A percentile compares a stretch with the other conserved stretches of the same genome.
Evolutionary conservation across 2,888 invertebrate species (phyloP).

Genomic region (Apamea crenata): DNA sequence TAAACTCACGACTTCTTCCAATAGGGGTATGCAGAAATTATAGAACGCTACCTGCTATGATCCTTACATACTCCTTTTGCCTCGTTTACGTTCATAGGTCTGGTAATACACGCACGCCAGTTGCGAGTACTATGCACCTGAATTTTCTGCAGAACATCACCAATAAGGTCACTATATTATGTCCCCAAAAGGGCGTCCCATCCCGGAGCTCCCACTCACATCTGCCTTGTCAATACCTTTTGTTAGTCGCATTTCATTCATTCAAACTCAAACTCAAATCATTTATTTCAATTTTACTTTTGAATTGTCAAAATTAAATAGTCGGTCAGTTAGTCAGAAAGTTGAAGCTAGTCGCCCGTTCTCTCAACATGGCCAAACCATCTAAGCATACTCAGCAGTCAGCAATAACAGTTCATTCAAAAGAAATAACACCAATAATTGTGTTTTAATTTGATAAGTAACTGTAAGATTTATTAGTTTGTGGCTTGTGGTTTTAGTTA

Average conservation of each 20-base stretch:
- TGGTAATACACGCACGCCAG: no score
- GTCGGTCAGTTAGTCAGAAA: no score
- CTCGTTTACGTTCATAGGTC: background rate
- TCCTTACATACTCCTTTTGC: background rate
- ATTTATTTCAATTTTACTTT: no score
- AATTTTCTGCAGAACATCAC: background rate
- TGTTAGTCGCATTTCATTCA: background rate
- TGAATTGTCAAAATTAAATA: no score
- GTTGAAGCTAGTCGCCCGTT: no score
- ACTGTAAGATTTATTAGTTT: slow-evolving; percentile 30
- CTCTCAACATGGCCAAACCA: background rate
- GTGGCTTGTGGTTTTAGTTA: slow-evolving; percentile 46
- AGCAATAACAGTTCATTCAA: background rate
- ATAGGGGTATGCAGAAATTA: background rate
- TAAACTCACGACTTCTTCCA: background rate
- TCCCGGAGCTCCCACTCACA: background rate
- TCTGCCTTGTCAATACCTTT: background rate
- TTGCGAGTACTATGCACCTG: background rate
- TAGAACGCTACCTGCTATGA: background rate
- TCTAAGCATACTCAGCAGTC: background rate
- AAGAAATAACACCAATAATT: background rate
- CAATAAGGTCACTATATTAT: no score
- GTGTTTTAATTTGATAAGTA: background rate
- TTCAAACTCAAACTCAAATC: no score
- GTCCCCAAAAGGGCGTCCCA: no score